Evolutionary conservation across 2,797 vertebrate species (phyloP).

Genomic region (Tangara arthus): DNA sequence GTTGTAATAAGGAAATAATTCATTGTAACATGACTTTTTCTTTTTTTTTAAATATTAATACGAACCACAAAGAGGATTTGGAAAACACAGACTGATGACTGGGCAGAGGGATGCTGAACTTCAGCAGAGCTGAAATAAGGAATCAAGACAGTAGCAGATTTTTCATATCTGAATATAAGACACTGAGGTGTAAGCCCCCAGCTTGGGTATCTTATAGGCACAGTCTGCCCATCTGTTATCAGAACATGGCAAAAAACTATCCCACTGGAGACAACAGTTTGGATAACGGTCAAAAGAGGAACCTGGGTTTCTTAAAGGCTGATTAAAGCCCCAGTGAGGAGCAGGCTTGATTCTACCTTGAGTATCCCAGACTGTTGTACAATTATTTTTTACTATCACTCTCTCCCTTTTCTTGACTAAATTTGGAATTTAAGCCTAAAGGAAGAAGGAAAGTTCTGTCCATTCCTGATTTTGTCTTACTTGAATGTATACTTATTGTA

Average conservation of each 20-base stretch:
- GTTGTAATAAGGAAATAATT: background rate
- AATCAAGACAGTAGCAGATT: background rate
- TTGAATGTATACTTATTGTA: background rate
- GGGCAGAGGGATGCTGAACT: background rate
- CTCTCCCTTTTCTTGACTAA: background rate
- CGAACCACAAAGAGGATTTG: background rate
- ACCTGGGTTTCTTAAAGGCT: background rate
- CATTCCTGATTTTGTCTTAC: background rate
- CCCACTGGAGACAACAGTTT: background rate
- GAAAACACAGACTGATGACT: background rate
- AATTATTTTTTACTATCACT: background rate
- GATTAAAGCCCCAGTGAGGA: background rate
- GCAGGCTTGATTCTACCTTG: background rate
- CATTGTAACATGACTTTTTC: background rate
- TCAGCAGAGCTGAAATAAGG: background rate
- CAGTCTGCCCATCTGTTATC: background rate
- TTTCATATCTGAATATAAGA: background rate
- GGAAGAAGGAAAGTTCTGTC: background rate
- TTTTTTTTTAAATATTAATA: background rate
- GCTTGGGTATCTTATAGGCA: background rate
- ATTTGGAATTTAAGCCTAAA: background rate
- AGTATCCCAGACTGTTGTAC: background rate
- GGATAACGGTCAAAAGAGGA: background rate
- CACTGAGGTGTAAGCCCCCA: background rate
- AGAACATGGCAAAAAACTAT: background rate